Evolutionary conservation across 2,797 vertebrate species (phyloP).

Genomic region (Lacerta agilis): DNA sequence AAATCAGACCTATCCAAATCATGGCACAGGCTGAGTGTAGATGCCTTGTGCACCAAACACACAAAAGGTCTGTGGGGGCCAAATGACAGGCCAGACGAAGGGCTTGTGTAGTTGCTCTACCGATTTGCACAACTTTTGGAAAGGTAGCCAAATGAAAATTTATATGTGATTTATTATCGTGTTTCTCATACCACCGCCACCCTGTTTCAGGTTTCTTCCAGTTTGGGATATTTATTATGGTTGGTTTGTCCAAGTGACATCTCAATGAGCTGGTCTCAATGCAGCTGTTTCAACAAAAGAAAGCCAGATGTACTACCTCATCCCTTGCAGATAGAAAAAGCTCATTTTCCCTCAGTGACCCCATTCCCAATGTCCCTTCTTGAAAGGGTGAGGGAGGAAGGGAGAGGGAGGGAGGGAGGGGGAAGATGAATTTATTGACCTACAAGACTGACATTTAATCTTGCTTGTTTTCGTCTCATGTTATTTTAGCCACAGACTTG

Average conservation of each 20-base stretch:
- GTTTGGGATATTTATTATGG: neutral
- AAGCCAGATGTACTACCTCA: neutral
- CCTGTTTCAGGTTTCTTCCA: constrained; percentile 13
- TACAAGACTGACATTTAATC: constrained; percentile 37
- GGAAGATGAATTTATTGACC: constrained; percentile 12
- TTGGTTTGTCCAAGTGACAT: neutral
- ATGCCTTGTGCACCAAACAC: neutral
- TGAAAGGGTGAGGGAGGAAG: neutral
- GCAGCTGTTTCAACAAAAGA: neutral
- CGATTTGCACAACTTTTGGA: neutral
- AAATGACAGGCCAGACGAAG: neutral
- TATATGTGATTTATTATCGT: neutral
- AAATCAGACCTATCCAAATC: neutral
- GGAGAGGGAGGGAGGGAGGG: neutral
- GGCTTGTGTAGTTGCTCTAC: neutral
- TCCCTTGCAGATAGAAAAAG: neutral
- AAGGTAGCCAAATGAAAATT: neutral
- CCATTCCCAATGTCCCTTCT: neutral
- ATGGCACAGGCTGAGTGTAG: neutral
- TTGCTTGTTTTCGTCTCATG: constrained; percentile 14
- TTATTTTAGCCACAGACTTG: constrained; percentile 22
- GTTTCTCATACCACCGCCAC: neutral
- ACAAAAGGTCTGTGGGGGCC: neutral
- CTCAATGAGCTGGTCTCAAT: neutral
- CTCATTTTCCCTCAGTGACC: neutral